Conservation (phyloP, 2,888 invertebrate species). For the Ommatoiulus sabulosus region DNA sequence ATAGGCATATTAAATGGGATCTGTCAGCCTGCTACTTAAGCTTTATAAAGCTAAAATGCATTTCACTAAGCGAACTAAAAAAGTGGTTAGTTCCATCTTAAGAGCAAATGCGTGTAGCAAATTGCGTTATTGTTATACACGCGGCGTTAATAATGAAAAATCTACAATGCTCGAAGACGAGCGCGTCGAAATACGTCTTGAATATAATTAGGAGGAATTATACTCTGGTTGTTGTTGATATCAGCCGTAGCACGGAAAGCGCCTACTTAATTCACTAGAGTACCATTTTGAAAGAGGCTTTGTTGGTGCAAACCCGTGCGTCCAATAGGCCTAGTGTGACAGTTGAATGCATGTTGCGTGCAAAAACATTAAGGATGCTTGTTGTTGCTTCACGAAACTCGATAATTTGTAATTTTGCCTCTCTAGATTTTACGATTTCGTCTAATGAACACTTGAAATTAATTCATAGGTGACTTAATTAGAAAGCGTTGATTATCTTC, state of each 20-base stretch:
- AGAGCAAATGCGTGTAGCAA: conserved; percentile 47
- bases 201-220: conserved; percentile 48
- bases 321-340: conserved; percentile 20
- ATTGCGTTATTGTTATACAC: conserved; percentile 47
- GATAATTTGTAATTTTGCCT: neutral
- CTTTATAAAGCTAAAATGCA: neutral
- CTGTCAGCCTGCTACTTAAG: neutral
- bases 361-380: neutral
- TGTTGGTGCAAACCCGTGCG: neutral
- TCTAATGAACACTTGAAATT: neutral
- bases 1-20: neutral
- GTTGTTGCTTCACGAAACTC: neutral
- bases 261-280: conserved; percentile 27
- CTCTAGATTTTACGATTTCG: neutral
- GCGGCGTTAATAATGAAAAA: conserved; percentile 10
- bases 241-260: neutral
- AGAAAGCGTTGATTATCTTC: neutral
- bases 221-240: conserved; percentile 22
- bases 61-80: neutral
- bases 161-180: neutral
- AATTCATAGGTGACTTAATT: conserved; percentile 8
- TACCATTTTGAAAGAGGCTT: conserved; percentile 34
- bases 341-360: neutral
- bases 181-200: conserved; percentile 7
- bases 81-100: conserved; percentile 8